Evolutionary conservation across 2,113 vertebrate genomes (phyloP), one percentile per base, ranked within the genome.

Genomic region (Callospermophilus lateralis): DNA sequence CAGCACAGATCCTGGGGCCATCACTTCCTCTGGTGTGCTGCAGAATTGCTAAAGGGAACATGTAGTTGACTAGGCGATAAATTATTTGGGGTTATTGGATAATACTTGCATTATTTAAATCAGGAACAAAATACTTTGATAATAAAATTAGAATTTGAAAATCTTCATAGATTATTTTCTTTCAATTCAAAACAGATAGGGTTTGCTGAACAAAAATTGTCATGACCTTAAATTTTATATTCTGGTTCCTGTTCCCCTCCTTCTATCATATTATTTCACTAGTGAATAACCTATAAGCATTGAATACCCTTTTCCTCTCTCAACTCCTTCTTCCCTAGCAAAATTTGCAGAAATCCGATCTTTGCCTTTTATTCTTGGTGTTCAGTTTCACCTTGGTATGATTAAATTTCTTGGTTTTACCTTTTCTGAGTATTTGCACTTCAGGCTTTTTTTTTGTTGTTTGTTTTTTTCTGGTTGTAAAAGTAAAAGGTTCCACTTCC

Each of bases 351-450:
- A 77, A 91, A 84, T 73, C 24, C 77, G 39, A 77, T 84, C 61
- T 58, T 28, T 22, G 16, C 48, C 7, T 73, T 95, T 93, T 72
- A 88, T 91, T 91, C n/a, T 70, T 93, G 28, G 58, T 94, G 85
- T 58, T 89, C 51, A 19, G 48, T 90, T 97, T 92, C 6, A 90
- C 30, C 17, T 70, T 84, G 73, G 16, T 68, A 32, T 88, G 20
- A 58, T 86, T 88, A 90, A 90, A 2, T 93, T 96, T 97, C 39
- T 79, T 13, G 74, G 37, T 94, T 79, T 97, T 89, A 94, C 22
- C 28, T 92, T 95, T 96, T 88, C 11, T 26, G 22, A 55, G 37
- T 65, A 61, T 95, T 93, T 94, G 39, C 8, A 84, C 24, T 58
- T 94, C 45, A 92, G 39, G 16, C 7, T 74, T 97, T 95, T 84